Percentiles rank a stretch among this genome's conserved stretches.
Conservation (phyloP, 1,140 invertebrate genomes). For the Heliconius nattereri region DNA sequence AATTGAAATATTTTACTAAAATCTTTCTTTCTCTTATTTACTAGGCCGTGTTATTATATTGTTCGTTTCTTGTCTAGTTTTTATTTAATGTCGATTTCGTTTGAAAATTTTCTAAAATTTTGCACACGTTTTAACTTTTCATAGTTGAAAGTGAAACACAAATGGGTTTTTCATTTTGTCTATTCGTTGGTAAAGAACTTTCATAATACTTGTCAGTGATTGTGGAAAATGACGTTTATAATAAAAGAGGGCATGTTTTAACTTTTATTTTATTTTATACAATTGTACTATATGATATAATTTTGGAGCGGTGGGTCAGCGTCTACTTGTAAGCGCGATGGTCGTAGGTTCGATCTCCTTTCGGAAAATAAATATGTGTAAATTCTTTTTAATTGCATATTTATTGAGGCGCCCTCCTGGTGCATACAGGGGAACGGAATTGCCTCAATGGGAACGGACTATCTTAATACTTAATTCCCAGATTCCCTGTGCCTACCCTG, state of each 20-base stretch:
- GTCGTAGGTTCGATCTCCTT: no score
- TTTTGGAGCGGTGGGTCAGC: no score
- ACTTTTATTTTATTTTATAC: not conserved
- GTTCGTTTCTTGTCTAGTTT: not conserved
- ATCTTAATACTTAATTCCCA: no score
- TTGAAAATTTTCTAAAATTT: not conserved
- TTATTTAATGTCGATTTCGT: not conserved
- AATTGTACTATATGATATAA: not conserved
- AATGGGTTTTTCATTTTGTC: conserved; percentile 1
- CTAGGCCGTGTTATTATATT: conserved; percentile 25
- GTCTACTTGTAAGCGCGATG: no score
- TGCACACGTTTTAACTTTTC: not conserved
- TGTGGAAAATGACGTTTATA: not conserved
- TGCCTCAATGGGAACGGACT: no score
- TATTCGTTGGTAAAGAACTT: not conserved
- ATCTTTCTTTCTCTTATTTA: conserved; percentile 8
- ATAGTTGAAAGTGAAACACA: not conserved
- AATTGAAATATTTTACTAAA: conserved; percentile 21
- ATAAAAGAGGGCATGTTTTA: not conserved
- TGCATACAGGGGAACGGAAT: no score
- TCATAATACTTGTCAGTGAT: not conserved
- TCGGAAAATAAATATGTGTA: no score
- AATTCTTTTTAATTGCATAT: no score
- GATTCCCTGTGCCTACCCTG: no score
- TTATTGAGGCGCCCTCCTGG: no score